Conservation (phyloP, 2,888 invertebrate species). For the Dugesia japonica region DNA sequence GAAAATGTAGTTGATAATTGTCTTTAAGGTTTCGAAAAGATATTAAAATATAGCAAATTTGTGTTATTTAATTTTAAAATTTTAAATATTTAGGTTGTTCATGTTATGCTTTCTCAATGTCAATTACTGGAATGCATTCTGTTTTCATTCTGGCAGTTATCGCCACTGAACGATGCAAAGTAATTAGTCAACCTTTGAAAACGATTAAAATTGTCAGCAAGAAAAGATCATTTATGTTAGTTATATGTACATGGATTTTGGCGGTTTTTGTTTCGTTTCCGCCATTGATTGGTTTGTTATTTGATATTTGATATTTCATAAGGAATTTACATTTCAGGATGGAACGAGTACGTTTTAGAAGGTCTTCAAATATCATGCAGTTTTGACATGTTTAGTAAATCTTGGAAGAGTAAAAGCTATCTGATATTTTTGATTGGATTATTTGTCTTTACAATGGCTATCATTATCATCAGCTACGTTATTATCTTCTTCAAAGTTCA, state of each 20-base stretch:
- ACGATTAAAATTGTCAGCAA: not conserved
- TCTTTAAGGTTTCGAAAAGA: no score
- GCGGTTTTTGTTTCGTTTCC: not conserved
- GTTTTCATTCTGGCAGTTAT: not conserved
- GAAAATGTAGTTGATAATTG: no score
- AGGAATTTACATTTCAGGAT: not conserved
- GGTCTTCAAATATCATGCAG: not conserved
- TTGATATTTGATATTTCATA: no score
- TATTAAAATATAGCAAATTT: no score
- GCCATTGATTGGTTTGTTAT: not conserved
- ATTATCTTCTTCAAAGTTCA: not conserved
- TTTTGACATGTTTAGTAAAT: not conserved
- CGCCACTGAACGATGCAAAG: not conserved
- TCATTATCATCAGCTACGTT: not conserved
- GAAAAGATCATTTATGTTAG: not conserved
- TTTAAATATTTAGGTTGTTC: slow-evolving; percentile 5
- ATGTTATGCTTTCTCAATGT: not conserved
- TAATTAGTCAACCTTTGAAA: not conserved
- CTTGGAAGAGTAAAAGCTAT: slow-evolving; percentile 4
- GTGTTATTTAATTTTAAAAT: no score
- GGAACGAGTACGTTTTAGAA: not conserved
- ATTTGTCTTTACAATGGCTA: not conserved
- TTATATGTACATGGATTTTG: not conserved
- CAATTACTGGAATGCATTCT: slow-evolving; percentile 1
- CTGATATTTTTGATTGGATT: not conserved